Conservation (phyloP, 2,888 invertebrate genomes). For the Odiellus spinosus region DNA sequence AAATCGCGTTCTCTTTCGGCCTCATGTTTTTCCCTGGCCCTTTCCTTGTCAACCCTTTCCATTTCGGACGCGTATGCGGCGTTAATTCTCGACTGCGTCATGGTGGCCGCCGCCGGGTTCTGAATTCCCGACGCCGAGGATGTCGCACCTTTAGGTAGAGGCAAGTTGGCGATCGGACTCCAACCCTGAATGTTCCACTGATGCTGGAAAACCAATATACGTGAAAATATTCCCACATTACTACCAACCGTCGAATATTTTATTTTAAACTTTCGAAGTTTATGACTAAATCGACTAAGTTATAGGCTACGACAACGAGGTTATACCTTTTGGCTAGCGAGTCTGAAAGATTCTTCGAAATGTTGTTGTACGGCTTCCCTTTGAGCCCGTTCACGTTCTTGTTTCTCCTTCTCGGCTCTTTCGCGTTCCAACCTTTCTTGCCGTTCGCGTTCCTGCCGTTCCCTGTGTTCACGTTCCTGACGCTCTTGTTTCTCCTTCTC, state of each 20-base stretch:
- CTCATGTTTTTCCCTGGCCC: slow-evolving; percentile 1
- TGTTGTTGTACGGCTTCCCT: slow-evolving; percentile 59
- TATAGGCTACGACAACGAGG: too few relatives aligned
- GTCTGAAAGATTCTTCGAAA: slow-evolving; percentile 67
- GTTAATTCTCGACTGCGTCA: too few relatives aligned
- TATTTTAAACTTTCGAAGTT: neutral
- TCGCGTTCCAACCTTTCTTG: slow-evolving; percentile 33
- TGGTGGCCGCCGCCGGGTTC: too few relatives aligned
- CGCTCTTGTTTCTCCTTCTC: slow-evolving; percentile 20
- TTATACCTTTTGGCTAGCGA: slow-evolving; percentile 56
- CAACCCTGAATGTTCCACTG: slow-evolving; percentile 4
- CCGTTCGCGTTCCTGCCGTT: slow-evolving; percentile 13
- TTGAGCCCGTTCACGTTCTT: slow-evolving; percentile 17
- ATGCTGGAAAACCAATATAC: neutral
- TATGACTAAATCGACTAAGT: too few relatives aligned
- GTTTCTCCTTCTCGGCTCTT: slow-evolving; percentile 35
- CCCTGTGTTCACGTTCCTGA: slow-evolving; percentile 22
- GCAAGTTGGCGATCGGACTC: slow-evolving; percentile 13
- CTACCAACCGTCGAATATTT: neutral
- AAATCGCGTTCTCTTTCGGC: slow-evolving; percentile 3
- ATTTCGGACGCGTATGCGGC: too few relatives aligned
- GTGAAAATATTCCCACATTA: neutral
- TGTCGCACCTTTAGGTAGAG: slow-evolving; percentile 1
- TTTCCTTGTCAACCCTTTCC: neutral
- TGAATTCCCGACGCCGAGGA: slow-evolving; percentile 1